Evolutionary conservation across 2,113 vertebrate genomes (phyloP).

Genomic region (Sturnira hondurensis): DNA sequence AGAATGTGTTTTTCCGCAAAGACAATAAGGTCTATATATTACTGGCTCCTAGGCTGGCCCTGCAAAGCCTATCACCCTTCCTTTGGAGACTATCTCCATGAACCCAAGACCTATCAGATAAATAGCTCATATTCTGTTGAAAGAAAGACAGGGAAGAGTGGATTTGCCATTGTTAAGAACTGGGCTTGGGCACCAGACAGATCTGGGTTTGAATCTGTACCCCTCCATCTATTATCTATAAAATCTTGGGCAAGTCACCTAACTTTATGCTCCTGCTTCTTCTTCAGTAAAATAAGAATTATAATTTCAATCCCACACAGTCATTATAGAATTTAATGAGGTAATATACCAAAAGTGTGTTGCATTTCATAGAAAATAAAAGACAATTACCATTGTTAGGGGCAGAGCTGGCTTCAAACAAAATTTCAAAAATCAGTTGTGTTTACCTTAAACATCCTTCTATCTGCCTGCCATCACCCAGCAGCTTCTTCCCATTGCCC

Average conservation of each 20-base stretch:
- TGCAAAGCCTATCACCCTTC: not conserved
- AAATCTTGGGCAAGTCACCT: not conserved
- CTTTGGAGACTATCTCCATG: not conserved
- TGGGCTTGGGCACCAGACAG: not conserved
- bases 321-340: not conserved
- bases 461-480: not conserved
- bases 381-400: not conserved
- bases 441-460: not conserved
- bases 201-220: not conserved
- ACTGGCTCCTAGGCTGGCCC: not conserved
- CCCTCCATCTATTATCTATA: not conserved
- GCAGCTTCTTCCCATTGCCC: not conserved
- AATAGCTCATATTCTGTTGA: not conserved
- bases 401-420: not conserved
- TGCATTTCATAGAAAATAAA: conserved; percentile 9
- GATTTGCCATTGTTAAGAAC: not conserved
- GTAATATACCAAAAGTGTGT: not conserved
- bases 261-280: not conserved
- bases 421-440: not conserved
- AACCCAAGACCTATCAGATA: not conserved
- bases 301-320: not conserved
- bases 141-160: not conserved
- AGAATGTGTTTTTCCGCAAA: not conserved
- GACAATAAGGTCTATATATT: not conserved
- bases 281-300: not conserved